phyloP scores from a whole-genome alignment of 1,140 invertebrate genomes.

The Vanessa tameamea region DNA sequence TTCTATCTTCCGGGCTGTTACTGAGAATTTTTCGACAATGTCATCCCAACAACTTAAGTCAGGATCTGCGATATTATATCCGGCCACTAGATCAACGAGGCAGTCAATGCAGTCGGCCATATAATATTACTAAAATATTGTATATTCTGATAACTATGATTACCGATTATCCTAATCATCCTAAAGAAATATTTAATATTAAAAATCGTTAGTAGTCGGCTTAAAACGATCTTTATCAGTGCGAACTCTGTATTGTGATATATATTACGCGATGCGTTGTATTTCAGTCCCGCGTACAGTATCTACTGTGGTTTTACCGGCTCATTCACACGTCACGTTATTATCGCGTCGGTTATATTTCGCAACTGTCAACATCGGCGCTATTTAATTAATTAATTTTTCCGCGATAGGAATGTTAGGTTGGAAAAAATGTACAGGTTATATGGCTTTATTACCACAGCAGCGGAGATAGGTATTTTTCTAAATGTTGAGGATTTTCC shows the following conservation, averaged over 20 bases:
- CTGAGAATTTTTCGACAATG: too few relatives aligned
- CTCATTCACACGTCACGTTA: slow-evolving; percentile 21
- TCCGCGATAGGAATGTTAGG: slow-evolving; percentile 12
- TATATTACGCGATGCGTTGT: background rate
- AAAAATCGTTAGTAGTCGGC: background rate
- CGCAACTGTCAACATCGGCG: slow-evolving; percentile 31
- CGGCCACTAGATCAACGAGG: too few relatives aligned
- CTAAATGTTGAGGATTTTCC: too few relatives aligned
- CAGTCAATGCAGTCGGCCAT: too few relatives aligned
- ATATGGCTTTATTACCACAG: background rate
- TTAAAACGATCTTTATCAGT: slow-evolving; percentile 1
- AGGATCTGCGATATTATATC: too few relatives aligned
- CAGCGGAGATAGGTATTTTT: too few relatives aligned
- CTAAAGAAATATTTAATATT: too few relatives aligned
- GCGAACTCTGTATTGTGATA: background rate
- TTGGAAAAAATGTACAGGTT: background rate
- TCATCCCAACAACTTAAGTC: too few relatives aligned
- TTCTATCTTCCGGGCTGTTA: too few relatives aligned
- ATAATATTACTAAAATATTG: too few relatives aligned
- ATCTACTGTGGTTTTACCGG: slow-evolving; percentile 14
- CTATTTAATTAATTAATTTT: slow-evolving; percentile 35
- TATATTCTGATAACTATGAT: too few relatives aligned
- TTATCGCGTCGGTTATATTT: slow-evolving; percentile 30
- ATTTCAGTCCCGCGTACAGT: background rate
- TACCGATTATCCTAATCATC: too few relatives aligned